Conservation (phyloP, 2,113 vertebrate genomes). For the Podiceps cristatus region DNA sequence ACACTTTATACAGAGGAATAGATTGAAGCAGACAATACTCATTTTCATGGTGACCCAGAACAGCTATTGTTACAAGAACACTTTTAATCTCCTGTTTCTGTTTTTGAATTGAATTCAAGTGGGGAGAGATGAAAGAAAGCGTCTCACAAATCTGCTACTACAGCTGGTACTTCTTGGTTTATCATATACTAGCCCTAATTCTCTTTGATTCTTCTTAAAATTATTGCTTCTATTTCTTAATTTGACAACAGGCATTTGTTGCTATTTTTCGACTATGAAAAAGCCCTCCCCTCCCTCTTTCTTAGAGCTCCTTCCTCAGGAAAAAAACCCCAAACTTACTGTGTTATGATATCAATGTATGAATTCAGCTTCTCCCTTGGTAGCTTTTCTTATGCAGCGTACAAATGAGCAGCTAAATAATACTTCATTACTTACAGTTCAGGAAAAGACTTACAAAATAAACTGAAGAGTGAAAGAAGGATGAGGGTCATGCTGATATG, state of each 20-base stretch:
- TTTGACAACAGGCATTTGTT: neutral
- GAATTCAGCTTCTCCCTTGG: neutral
- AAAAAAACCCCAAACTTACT: neutral
- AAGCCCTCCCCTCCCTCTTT: neutral
- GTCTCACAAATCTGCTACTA: constrained; percentile 19
- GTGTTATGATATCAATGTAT: neutral
- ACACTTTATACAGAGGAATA: neutral
- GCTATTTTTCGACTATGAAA: neutral
- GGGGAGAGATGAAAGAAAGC: constrained; percentile 60
- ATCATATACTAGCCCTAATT: constrained; percentile 15
- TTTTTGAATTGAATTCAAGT: constrained; percentile 40
- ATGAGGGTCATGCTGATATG: constrained; percentile 76
- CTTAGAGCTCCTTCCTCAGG: neutral
- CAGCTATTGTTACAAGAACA: constrained; percentile 28
- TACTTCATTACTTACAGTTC: neutral
- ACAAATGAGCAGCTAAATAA: neutral
- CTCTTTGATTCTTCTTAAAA: constrained; percentile 43
- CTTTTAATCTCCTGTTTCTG: constrained; percentile 65
- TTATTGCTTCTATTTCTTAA: neutral
- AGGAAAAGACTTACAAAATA: constrained; percentile 80
- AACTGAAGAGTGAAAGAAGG: constrained; percentile 80
- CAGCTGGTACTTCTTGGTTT: constrained; percentile 28
- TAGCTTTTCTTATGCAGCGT: neutral
- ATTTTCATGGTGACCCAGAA: constrained; percentile 56
- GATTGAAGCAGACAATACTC: constrained; percentile 52